Evolutionary conservation across 2,797 vertebrate genomes (phyloP).

Genomic region (Poecilia picta): DNA sequence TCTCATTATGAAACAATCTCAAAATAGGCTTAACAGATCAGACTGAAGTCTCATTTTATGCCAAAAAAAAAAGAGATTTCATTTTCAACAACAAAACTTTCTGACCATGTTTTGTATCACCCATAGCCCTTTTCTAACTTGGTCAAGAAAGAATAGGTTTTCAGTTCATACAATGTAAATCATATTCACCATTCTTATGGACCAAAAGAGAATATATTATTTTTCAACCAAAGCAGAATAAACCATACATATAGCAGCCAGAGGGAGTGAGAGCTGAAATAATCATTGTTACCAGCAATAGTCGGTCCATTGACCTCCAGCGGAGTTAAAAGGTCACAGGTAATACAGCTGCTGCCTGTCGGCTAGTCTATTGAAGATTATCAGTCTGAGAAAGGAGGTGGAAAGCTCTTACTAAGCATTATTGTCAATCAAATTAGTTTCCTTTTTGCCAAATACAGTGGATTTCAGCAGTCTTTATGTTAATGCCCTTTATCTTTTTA

Average conservation of each 20-base stretch:
- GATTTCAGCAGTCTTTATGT: slow-evolving; percentile 31
- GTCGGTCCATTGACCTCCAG: slow-evolving; percentile 55
- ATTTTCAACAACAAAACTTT: too few relatives aligned
- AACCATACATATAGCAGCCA: slow-evolving; percentile 57
- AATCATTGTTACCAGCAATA: slow-evolving; percentile 52
- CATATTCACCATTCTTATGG: slow-evolving; percentile 2
- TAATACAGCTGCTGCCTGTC: slow-evolving; percentile 45
- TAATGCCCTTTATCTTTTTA: slow-evolving; percentile 18
- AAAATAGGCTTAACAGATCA: too few relatives aligned
- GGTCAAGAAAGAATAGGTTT: slow-evolving; percentile 7
- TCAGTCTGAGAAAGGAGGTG: slow-evolving; percentile 18
- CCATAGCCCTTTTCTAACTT: too few relatives aligned
- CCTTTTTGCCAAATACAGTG: slow-evolving; percentile 11
- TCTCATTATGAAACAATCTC: too few relatives aligned
- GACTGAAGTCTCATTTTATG: too few relatives aligned
- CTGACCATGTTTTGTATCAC: too few relatives aligned
- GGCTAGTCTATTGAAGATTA: slow-evolving; percentile 36
- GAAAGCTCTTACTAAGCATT: slow-evolving; percentile 45
- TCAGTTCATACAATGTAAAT: slow-evolving; percentile 26
- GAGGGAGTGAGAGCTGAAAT: slow-evolving; percentile 47
- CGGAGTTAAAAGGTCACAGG: slow-evolving; percentile 47
- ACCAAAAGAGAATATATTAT: slow-evolving; percentile 26
- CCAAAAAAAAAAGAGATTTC: too few relatives aligned
- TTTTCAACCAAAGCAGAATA: slow-evolving; percentile 50
- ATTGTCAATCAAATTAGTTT: slow-evolving; percentile 48